Percentiles rank a stretch among this genome's conserved stretches.
phyloP scores from a whole-genome alignment of 1,140 invertebrate genomes.

The Drosophila tani region DNA sequence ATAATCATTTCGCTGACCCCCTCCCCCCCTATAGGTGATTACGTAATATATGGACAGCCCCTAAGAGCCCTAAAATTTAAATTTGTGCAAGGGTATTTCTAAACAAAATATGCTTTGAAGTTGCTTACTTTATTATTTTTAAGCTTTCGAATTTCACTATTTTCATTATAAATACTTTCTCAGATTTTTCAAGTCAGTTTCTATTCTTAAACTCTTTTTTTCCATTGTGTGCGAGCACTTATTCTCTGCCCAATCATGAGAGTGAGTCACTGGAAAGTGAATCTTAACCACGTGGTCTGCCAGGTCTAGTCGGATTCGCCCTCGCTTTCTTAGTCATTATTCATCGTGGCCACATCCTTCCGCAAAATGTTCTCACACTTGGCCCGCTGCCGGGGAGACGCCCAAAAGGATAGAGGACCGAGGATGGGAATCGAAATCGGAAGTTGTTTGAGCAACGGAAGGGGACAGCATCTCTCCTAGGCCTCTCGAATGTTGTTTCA shows the following conservation, averaged over 20 bases:
- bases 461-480: slow-evolving; percentile 47
- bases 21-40: too few relatives aligned
- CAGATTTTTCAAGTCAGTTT: not conserved
- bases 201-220: not conserved
- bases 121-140: not conserved
- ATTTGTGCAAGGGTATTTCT: too few relatives aligned
- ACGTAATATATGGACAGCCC: too few relatives aligned
- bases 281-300: slow-evolving; percentile 74
- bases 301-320: slow-evolving; percentile 8
- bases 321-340: slow-evolving; percentile 66
- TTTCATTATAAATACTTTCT: not conserved
- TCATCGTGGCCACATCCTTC: slow-evolving; percentile 74
- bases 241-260: not conserved
- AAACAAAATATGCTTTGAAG: too few relatives aligned
- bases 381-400: slow-evolving; percentile 55
- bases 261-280: slow-evolving; percentile 70
- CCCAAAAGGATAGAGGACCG: slow-evolving; percentile 19
- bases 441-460: slow-evolving; percentile 56
- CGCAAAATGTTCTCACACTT: slow-evolving; percentile 84
- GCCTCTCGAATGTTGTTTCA: slow-evolving; percentile 51
- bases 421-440: slow-evolving; percentile 53
- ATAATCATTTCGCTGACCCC: too few relatives aligned
- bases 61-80: too few relatives aligned
- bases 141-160: too few relatives aligned
- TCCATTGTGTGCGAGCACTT: slow-evolving; percentile 6